Evolutionary conservation across 2,888 invertebrate species (phyloP), one percentile per base, ranked within the genome.

Genomic region (Tipula unca): DNA sequence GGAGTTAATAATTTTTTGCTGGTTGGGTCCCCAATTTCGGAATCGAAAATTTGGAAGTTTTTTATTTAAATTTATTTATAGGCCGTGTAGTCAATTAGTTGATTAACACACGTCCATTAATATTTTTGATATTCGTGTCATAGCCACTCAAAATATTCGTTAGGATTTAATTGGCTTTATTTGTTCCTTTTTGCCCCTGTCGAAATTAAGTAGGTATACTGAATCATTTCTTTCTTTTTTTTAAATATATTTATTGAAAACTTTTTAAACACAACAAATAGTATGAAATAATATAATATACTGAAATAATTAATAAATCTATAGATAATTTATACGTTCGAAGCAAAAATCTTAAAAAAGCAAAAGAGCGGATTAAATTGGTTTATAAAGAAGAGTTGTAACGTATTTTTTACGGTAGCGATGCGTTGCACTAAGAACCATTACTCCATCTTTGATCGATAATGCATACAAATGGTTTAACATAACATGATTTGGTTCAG

Each of bases 401-500:
- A 99, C 99, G 92, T 99, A 99, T 93, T 99, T 99, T 93, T 99
- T 99, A 87, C 99, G 94, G 91, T 99, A 99, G 87, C 99, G 94
- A 91, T 99, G 99, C 4, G 99, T 99, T 14, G 99, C 99, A 89
- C 98, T 99, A 39, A 99, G 92, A 69, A 99, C 99, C 99, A 99
- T 99, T 2, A 99, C 99, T 85, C 99, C 99, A 91, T 99, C 99
- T 92, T 99, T 99, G 89, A 99, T 99, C 85, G 99, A 99, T 87
- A 99, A 92, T n/a, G 99, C 99, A 91, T 99, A 99, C 86, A 99
- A 92, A 91, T 99, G 99, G 91, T 99, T 99, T 89, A 99, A 92
- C 99, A 99, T 99, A 32, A 99, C 99, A 90, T 99, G 99, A 91
- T 99, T 99, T 85, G 99, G 99, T 92, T 99, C 99, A n/a, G 99